Conservation (phyloP, 2,888 invertebrate species). For the Limnephilus marmoratus region DNA sequence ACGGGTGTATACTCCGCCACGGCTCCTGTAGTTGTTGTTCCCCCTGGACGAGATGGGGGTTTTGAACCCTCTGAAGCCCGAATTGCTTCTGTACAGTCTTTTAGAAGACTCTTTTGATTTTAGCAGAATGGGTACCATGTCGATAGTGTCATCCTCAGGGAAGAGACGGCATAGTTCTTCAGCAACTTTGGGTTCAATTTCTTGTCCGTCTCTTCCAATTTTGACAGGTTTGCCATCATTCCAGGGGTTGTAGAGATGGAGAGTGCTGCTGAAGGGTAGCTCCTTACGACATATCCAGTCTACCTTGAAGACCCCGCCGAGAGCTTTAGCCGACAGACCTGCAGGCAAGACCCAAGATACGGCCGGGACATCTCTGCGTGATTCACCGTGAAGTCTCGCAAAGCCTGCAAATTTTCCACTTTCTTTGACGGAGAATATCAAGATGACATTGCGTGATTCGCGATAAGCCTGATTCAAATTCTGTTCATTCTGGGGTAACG, state of each 20-base stretch:
- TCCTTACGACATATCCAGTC: slow-evolving; percentile 99
- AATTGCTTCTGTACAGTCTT: slow-evolving; percentile 75
- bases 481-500: slow-evolving; percentile 96
- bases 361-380: slow-evolving; percentile 92
- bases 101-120: slow-evolving; percentile 91
- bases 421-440: slow-evolving; percentile 98
- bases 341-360: slow-evolving; percentile 97
- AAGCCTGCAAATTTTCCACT: slow-evolving; percentile 97
- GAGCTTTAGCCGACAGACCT: slow-evolving; percentile 92
- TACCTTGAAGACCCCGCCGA: slow-evolving; percentile 97
- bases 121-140: slow-evolving; percentile 91
- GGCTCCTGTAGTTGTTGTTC: slow-evolving; percentile 75
- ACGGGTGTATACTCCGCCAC: slow-evolving; percentile 73
- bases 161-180: slow-evolving; percentile 96
- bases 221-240: slow-evolving; percentile 99
- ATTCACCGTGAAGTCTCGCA: slow-evolving; percentile 92
- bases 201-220: slow-evolving; percentile 99
- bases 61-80: slow-evolving; percentile 75
- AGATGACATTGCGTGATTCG: slow-evolving; percentile 94
- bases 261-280: slow-evolving; percentile 92
- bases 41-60: slow-evolving; percentile 75
- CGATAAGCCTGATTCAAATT: slow-evolving; percentile 96
- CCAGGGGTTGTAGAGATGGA: slow-evolving; percentile 97
- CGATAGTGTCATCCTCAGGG: slow-evolving; percentile 93
- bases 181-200: slow-evolving; percentile 97